Evolutionary conservation across 2,113 vertebrate species (phyloP).

Genomic region (Pseudolaguvia tuberculata): DNA sequence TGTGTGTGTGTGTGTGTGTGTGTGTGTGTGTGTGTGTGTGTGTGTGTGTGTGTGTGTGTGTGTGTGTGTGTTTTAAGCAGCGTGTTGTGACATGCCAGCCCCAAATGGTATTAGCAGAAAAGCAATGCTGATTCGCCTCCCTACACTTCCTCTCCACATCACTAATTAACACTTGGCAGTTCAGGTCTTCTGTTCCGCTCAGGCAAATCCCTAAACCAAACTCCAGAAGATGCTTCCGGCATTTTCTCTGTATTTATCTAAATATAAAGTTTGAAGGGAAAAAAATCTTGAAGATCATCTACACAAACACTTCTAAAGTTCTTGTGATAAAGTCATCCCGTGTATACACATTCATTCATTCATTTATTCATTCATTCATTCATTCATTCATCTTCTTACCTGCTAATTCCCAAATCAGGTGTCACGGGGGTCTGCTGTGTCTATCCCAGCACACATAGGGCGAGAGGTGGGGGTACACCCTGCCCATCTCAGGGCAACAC

Average conservation of each 20-base stretch:
- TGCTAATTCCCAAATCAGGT: too few relatives aligned
- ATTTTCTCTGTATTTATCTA: slow-evolving; percentile 4
- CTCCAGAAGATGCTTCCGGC: background rate
- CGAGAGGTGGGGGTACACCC: too few relatives aligned
- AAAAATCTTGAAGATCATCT: background rate
- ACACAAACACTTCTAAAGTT: background rate
- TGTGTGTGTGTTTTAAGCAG: slow-evolving; percentile 33
- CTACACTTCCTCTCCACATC: slow-evolving; percentile 53
- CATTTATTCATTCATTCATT: too few relatives aligned
- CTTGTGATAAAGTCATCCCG: too few relatives aligned
- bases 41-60: slow-evolving; percentile 1
- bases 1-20: too few relatives aligned
- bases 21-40: background rate
- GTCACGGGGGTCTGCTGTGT: too few relatives aligned
- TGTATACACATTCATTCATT: too few relatives aligned
- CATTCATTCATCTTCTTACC: too few relatives aligned
- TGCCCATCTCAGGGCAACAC: too few relatives aligned
- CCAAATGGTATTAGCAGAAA: slow-evolving; percentile 56
- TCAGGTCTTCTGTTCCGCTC: slow-evolving; percentile 52
- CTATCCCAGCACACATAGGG: too few relatives aligned
- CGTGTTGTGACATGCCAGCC: slow-evolving; percentile 62
- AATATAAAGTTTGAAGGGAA: background rate
- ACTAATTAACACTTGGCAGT: slow-evolving; percentile 71
- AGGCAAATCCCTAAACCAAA: slow-evolving; percentile 29
- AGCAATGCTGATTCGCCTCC: slow-evolving; percentile 40